phyloP scores from a whole-genome alignment of 2,113 vertebrate species.

The Esox niger region DNA sequence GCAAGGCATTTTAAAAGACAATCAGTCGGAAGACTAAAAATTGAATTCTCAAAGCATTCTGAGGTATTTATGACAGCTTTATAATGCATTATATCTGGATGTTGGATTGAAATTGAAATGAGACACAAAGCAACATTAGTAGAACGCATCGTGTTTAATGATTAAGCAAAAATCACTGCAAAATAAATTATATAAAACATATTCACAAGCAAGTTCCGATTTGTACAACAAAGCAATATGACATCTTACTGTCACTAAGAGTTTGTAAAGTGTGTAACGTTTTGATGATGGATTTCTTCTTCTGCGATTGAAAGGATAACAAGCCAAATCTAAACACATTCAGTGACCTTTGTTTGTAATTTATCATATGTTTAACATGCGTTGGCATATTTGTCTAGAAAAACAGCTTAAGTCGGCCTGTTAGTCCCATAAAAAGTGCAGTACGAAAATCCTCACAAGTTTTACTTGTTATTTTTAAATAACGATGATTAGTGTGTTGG shows the following conservation, averaged over 20 bases:
- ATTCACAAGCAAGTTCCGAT: slow-evolving; percentile 74
- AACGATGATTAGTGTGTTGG: too few relatives aligned
- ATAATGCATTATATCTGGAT: not conserved
- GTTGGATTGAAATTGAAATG: not conserved
- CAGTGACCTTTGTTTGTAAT: slow-evolving; percentile 2
- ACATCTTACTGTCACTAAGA: slow-evolving; percentile 42
- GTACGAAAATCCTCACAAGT: too few relatives aligned
- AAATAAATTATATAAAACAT: slow-evolving; percentile 83
- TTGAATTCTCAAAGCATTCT: too few relatives aligned
- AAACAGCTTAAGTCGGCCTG: too few relatives aligned
- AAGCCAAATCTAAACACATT: slow-evolving; percentile 1
- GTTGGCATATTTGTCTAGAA: too few relatives aligned
- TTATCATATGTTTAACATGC: not conserved
- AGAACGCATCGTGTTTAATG: slow-evolving; percentile 75
- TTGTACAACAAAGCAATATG: slow-evolving; percentile 68
- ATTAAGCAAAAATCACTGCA: slow-evolving; percentile 75
- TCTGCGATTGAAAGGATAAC: not conserved
- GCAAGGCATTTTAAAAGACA: too few relatives aligned
- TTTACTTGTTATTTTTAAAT: too few relatives aligned
- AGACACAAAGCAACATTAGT: slow-evolving; percentile 33
- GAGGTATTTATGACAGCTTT: not conserved
- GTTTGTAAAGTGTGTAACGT: slow-evolving; percentile 6
- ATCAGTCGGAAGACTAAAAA: too few relatives aligned
- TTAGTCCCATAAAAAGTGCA: too few relatives aligned
- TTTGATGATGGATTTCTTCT: not conserved